Evolutionary conservation across 2,113 vertebrate species (phyloP), one percentile per base, ranked within the genome.

Genomic region (Centropus unirufus): DNA sequence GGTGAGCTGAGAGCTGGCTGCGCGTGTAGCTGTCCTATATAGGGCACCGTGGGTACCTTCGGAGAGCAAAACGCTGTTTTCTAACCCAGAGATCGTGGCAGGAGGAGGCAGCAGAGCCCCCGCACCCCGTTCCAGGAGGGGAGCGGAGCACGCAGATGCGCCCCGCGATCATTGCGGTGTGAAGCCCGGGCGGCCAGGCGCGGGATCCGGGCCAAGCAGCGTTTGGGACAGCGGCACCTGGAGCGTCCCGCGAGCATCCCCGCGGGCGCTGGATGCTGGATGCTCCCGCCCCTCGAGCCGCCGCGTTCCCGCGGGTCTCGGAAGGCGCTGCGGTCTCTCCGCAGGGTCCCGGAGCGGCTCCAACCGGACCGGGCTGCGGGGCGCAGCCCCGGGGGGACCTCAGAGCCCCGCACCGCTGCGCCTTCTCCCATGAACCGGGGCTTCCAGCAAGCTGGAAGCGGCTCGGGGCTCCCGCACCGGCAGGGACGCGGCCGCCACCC

Each of bases 41-140:
- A 95, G 94, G 94, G 74, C 91, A 27, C 86, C 16, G 68, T 46
- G 57, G 91, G 75, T 29, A 58, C 29, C 59, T 64, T 89, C 42
- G 77, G 76, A n/a, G 89, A 90, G 92, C 93, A 95, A 96, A 96
- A 97, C 95, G 96, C 94, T 95, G 95, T 90, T 97, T 96, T 72
- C 83, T 52, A 89, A 92, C 26, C 73, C 92, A 74, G 86, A 76
- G 93, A 92, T 66, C 52, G 4, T 88, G 72, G 95, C 85, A 82
- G 83, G 83, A 69, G n/a, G n/a, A 95, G 89, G 89, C 92, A 89
- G 93, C 79, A 70, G 95, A 94, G 94, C 15, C 94, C 83, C 94
- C 94, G 95, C 95, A 96, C 96, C 74, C 96, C 47, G 90, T 27
- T 97, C 92, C 88, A 88, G 95, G 88, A 94, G 75, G 93, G 95